Base-by-base conservation (phyloP, 2,888 invertebrate genomes). In the Lagria hirta region DNA sequence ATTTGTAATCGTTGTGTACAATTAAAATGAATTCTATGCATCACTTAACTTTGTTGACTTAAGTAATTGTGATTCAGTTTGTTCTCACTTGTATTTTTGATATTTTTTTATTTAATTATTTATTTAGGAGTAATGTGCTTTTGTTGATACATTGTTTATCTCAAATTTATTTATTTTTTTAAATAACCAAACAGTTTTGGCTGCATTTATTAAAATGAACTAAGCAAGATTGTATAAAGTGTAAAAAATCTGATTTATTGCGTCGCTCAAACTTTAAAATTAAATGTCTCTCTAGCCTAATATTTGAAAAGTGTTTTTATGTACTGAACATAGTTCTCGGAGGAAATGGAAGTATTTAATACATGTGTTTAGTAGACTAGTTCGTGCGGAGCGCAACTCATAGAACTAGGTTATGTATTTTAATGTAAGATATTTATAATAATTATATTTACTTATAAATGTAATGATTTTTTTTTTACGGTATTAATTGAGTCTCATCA, bases 351-450 rank as follows among this genome's bases (percentile, higher is more conserved):
- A 61, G 61, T 67, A 64, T 63, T 64, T 62, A 65, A 56, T 69
- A 59, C 65, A 68, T 70, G 69, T 71, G 66, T 69, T 67, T 62
- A 52, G 67, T 69, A 68, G 67, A 54, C 66, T 69, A 69, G 69
- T 71, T 69, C 68, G 57, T 62, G 65, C 65, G 64, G 61, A 56
- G 38, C 42, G 67, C 67, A 60, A 60, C 57, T 54, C 56, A 61
- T 70, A 70, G 70, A 67, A 68, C 68, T 70, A 69, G 68, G 58
- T 60, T 60, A 65, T 72, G 71, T 72, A 71, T 68, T 70, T 67
- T 69, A 67, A 68, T 73, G 73, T 73, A 73, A 72, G 70, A 73
- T 73, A 73, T 73, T 73, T 72, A 71, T 71, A 71, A 52, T 68
- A 70, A 71, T 68, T 72, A 72, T 72, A 72, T 71, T 72, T 71